Conservation (phyloP, 1,140 invertebrate species). For the Caenorhabditis briggsae region DNA sequence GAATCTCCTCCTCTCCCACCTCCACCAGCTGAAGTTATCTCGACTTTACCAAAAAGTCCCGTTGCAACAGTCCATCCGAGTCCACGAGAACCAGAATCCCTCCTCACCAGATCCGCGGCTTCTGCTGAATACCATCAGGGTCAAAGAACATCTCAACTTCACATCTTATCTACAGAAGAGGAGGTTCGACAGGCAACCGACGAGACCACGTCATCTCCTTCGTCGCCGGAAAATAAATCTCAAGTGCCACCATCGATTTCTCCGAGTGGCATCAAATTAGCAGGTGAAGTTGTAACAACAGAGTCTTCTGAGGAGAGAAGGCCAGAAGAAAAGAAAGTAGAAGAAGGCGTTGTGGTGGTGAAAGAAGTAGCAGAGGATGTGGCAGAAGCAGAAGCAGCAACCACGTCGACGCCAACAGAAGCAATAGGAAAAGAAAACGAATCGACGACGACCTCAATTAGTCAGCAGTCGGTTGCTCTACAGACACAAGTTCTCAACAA, state of each 20-base stretch:
- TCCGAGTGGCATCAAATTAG: constrained; percentile 48
- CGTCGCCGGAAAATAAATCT: constrained; percentile 27
- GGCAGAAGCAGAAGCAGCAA: not conserved
- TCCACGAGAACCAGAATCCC: not conserved
- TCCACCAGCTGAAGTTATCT: constrained; percentile 36
- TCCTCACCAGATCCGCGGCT: constrained; percentile 4
- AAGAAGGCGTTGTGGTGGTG: not conserved
- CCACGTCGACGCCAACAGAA: constrained; percentile 2
- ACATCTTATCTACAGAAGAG: constrained; percentile 19
- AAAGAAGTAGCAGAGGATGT: not conserved
- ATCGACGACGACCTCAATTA: constrained; percentile 53
- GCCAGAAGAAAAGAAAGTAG: not conserved
- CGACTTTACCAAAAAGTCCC: not conserved
- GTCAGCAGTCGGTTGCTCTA: constrained; percentile 53
- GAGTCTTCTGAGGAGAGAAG: not conserved
- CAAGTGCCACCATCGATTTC: constrained; percentile 48
- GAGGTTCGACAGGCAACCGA: constrained; percentile 39
- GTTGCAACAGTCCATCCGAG: not conserved
- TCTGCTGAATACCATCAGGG: constrained; percentile 27
- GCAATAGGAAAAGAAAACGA: constrained; percentile 40
- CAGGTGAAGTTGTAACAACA: constrained; percentile 39
- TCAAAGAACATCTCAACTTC: constrained; percentile 36
- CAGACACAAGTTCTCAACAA: constrained; percentile 38
- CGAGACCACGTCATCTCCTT: constrained; percentile 5
- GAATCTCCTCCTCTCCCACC: constrained; percentile 9